Evolutionary conservation across 1,140 invertebrate species (phyloP).

Genomic region (Galendromus occidentalis): DNA sequence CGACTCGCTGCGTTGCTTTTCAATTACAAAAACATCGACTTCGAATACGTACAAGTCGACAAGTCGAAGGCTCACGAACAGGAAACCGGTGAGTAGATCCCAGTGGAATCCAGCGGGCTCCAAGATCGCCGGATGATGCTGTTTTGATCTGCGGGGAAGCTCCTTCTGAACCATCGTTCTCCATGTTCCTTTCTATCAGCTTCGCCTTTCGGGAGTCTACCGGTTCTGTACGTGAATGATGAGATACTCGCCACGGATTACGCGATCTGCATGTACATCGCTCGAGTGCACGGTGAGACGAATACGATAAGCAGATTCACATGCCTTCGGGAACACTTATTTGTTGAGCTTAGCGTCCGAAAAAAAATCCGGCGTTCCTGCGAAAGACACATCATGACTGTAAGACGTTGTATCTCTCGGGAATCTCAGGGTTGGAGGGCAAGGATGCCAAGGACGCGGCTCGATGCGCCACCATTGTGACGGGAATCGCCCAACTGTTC

Average conservation of each 20-base stretch:
- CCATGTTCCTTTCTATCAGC: not conserved
- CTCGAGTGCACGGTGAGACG: not conserved
- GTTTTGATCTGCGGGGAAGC: not conserved
- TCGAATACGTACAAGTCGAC: not conserved
- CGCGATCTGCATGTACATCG: constrained; percentile 8
- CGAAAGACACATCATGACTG: too few species aligned
- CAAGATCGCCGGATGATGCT: not conserved
- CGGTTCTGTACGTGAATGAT: constrained; percentile 1
- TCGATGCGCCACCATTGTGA: not conserved
- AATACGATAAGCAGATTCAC: too few species aligned
- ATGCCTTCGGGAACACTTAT: too few species aligned
- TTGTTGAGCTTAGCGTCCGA: too few species aligned
- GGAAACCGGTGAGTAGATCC: not conserved
- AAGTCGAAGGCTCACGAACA: not conserved
- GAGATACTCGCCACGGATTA: constrained; percentile 4
- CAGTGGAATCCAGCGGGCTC: too few species aligned
- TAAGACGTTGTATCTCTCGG: too few species aligned
- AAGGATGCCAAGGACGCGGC: constrained; percentile 1
- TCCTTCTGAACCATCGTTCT: too few species aligned
- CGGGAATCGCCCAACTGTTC: not conserved
- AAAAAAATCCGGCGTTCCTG: too few species aligned
- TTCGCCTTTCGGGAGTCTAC: not conserved
- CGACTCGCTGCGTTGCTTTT: not conserved
- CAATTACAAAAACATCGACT: not conserved
- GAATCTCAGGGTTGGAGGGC: not conserved